Conservation (phyloP, 2,113 vertebrate species). For the Microcebus ravelobensis region DNA sequence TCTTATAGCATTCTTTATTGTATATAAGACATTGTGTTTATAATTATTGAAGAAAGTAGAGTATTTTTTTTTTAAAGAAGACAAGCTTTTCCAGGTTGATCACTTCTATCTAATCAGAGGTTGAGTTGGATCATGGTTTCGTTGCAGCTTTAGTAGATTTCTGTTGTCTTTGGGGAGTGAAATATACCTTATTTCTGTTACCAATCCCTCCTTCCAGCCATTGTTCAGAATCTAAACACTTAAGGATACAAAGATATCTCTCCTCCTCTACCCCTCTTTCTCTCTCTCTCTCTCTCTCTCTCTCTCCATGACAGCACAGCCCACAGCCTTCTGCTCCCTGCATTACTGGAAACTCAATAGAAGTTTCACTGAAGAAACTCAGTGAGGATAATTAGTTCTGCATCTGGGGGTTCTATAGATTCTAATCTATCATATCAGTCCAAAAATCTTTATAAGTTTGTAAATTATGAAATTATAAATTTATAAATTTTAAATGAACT, state of each 20-base stretch:
- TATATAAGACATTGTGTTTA: neutral
- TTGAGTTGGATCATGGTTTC: neutral
- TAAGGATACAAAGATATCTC: neutral
- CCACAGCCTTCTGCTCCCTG: neutral
- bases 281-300: neutral
- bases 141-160: neutral
- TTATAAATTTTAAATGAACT: neutral
- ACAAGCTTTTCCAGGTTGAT: neutral
- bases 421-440: neutral
- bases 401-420: neutral
- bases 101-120: neutral
- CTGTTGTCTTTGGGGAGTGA: neutral
- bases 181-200: neutral
- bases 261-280: neutral
- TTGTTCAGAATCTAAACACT: neutral
- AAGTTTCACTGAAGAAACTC: neutral
- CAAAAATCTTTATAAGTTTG: neutral
- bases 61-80: neutral
- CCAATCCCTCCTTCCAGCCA: neutral
- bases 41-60: neutral
- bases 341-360: neutral
- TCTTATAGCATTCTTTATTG: neutral
- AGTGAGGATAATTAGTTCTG: neutral
- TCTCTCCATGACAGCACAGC: neutral
- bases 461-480: neutral